These are phyloP conservation scores for Falco berigora DNA, from an alignment of 2,797 vertebrate genomes.

Conservation along the genomic window DNA sequence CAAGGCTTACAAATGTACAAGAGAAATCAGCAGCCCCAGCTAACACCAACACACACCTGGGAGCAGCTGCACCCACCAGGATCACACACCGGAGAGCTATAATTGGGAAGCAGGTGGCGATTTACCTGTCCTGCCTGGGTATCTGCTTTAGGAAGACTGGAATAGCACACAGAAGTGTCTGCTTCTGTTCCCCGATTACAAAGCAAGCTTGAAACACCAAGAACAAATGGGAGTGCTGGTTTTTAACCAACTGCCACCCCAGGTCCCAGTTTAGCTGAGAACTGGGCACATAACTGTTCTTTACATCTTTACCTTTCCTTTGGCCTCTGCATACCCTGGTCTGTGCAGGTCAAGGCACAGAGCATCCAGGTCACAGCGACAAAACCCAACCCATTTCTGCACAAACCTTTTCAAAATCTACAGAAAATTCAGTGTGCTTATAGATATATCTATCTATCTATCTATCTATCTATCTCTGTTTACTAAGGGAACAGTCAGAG, in stretches of 20 bases:
- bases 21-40: neutral
- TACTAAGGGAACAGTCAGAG: neutral
- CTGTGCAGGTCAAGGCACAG: neutral
- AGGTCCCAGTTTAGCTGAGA: neutral
- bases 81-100: neutral
- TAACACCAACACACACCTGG: neutral
- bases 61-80: neutral
- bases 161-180: neutral
- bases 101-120: neutral
- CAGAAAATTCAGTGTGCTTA: neutral
- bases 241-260: neutral
- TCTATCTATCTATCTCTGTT: neutral
- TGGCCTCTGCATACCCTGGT: neutral
- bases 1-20: rapidly evolving
- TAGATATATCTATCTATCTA: too few species aligned
- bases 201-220: neutral
- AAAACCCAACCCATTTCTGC: neutral
- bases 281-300: neutral
- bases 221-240: neutral
- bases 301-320: neutral
- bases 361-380: neutral
- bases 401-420: neutral
- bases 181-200: neutral
- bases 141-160: neutral
- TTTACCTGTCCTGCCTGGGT: neutral